Evolutionary conservation across 2,113 vertebrate genomes (phyloP), one percentile per base, ranked within the genome.

Genomic region (Otolemur garnettii): DNA sequence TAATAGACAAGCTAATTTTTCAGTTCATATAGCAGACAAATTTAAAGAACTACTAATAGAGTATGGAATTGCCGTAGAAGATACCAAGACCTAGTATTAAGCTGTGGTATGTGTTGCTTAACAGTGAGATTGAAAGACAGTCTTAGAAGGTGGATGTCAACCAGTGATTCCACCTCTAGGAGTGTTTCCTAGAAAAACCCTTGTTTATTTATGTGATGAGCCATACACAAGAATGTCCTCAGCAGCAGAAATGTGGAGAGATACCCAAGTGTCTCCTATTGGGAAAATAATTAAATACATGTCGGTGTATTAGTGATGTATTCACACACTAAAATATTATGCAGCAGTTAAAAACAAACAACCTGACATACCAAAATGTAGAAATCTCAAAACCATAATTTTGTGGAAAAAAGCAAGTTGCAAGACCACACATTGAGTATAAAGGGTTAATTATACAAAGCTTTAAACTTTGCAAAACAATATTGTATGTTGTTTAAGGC

Each of bases 341-440:
- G 38, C 38, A 45, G 57, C 15, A 30, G 4, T 74, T 81, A 45
- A 74, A 71, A 64, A 8, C 45, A 83, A 62, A 78, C 42, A 75
- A 59, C 38, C 62, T 77, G 33, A 38, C 33, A 81, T 21, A 53
- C 13, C 38, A 82, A 96, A 82, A 87, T 87, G 11, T 42, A 69
- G 55, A 94, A 87, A 59, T 66, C 45, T 80, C 18, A 72, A 83
- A 92, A 92, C 38, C 15, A 69, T n/a, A 64, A 24, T 69, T 91
- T 17, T 62, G 21, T 19, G 22, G 2, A 5, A 38, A 38, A 82
- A 38, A 69, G 12, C n/a, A 91, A 60, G 59, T 9, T 68, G 19
- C 26, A 64, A 89, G 84, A 83, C 42, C 71, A 60, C 7, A 68
- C 13, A 50, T 2, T 57, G 22, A 79, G 7, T 45, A 28, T 19